phyloP scores from a whole-genome alignment of 2,113 vertebrate species.

The Todiramphus chloris region DNA sequence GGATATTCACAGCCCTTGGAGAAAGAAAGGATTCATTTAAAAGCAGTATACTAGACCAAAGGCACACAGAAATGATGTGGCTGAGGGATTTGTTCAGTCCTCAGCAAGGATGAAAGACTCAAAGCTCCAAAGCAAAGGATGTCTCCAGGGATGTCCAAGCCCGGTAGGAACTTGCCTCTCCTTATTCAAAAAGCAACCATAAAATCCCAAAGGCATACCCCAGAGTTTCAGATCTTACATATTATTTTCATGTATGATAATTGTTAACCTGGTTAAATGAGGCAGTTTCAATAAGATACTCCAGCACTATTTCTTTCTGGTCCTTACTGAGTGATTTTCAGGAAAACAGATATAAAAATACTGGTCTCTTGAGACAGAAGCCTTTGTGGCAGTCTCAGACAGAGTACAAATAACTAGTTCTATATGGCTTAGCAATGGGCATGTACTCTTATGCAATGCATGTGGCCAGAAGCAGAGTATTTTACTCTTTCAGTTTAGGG shows the following conservation, averaged over 20 bases:
- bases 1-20: not conserved
- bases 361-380: not conserved
- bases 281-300: not conserved
- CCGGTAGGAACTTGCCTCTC: not conserved
- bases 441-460: not conserved
- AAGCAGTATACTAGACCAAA: not conserved
- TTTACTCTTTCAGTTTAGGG: slow-evolving; percentile 20
- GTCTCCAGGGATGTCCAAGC: not conserved
- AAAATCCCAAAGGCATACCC: not conserved
- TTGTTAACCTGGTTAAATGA: not conserved
- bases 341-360: slow-evolving; percentile 35
- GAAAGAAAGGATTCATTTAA: not conserved
- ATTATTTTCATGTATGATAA: not conserved
- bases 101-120: not conserved
- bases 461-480: not conserved
- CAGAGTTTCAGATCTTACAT: not conserved
- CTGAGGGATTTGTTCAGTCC: not conserved
- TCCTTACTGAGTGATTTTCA: slow-evolving; percentile 19
- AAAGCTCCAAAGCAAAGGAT: not conserved
- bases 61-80: not conserved
- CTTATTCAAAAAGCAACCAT: not conserved
- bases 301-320: not conserved
- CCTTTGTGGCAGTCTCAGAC: slow-evolving; percentile 2
- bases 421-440: not conserved
- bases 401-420: not conserved